phyloP scores from a whole-genome alignment of 2,113 vertebrate species.

The Hyperopisus bebe region DNA sequence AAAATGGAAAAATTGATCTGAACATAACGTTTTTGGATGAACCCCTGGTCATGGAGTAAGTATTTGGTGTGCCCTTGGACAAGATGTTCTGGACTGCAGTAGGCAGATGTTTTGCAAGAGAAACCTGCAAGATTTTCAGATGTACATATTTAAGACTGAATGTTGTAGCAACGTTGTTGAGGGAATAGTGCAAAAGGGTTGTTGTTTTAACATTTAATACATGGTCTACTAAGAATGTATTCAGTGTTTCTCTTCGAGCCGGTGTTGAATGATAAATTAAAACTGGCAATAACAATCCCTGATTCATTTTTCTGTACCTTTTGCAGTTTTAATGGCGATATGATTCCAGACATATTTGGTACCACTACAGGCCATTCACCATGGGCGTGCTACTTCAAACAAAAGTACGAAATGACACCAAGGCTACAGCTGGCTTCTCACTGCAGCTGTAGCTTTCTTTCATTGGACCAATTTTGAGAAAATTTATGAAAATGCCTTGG shows the following conservation, averaged over 20 bases:
- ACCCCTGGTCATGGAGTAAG: conserved; percentile 96
- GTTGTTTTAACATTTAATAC: neutral
- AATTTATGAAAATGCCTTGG: neutral
- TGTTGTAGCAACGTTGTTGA: neutral
- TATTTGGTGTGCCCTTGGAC: conserved; percentile 32
- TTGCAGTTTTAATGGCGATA: conserved; percentile 79
- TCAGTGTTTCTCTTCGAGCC: neutral
- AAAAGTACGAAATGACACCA: conserved; percentile 57
- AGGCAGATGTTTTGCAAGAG: neutral
- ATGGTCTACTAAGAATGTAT: neutral
- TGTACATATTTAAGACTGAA: neutral
- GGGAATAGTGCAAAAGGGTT: neutral
- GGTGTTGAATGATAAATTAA: neutral
- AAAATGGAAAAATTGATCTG: conserved; percentile 56
- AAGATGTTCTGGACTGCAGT: neutral
- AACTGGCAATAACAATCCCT: neutral
- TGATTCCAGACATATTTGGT: conserved; percentile 92
- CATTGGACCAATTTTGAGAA: neutral
- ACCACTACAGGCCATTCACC: conserved; percentile 44
- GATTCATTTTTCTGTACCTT: conserved; percentile 19
- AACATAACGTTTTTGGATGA: conserved; percentile 82
- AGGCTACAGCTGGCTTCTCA: neutral
- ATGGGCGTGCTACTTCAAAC: conserved; percentile 65
- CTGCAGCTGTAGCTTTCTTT: neutral
- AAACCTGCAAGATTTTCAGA: neutral